Percentiles rank a stretch among this genome's conserved stretches.
Evolutionary conservation across 2,113 vertebrate genomes (phyloP).

Genomic region (human (Homo sapiens)): DNA sequence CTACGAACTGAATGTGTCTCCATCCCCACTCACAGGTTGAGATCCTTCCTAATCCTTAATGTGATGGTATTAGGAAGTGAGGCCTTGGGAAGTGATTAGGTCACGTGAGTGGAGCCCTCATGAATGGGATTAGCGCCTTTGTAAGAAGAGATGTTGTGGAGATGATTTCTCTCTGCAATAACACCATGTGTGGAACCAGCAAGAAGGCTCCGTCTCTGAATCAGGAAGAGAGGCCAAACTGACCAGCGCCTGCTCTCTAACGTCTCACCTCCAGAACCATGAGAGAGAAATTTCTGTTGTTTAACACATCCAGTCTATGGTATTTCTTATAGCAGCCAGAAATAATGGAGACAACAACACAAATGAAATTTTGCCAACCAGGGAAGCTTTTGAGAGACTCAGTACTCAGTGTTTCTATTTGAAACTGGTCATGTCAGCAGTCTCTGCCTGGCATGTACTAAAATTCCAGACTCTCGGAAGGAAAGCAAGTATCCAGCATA

Average conservation of each 20-base stretch:
- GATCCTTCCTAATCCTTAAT: background rate
- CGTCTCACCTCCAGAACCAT: background rate
- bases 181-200: rapidly evolving
- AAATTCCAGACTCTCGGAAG: background rate
- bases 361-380: background rate
- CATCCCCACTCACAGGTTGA: background rate
- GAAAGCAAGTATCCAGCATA: background rate
- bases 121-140: background rate
- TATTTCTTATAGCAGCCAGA: background rate
- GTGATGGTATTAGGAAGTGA: background rate
- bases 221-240: background rate
- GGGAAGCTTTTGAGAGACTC: background rate
- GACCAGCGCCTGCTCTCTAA: too few species aligned
- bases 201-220: background rate
- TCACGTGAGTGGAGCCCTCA: too few species aligned
- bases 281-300: background rate
- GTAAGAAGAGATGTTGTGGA: background rate
- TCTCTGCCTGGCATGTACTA: background rate
- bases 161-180: background rate
- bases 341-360: background rate
- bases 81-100: background rate
- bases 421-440: background rate
- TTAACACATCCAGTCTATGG: too few species aligned
- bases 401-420: background rate
- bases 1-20: background rate